Evolutionary conservation across 2,113 vertebrate genomes (phyloP), one percentile per base, ranked within the genome.

Genomic region (Perognathus longimembris): DNA sequence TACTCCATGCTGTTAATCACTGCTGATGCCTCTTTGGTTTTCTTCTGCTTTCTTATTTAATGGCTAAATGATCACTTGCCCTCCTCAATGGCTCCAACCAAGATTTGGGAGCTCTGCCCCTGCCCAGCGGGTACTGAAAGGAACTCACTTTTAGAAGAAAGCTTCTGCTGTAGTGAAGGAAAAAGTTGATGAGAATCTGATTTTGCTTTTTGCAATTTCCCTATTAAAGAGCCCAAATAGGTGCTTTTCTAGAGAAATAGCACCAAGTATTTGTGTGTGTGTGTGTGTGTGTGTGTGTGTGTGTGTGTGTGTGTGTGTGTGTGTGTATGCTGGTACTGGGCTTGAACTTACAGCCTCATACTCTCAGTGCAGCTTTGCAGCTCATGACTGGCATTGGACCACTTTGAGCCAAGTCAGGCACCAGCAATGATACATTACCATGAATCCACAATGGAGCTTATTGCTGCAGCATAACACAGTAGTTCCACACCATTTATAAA

Each of bases 1-100:
- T 81, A n/a, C 76, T 91, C 54, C n/a, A 36, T 84, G 54, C 42
- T 78, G 82, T 75, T 90, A 93, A 94, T 93, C 92, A 89, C 67
- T n/a, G 40, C 59, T 70, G 91, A 78, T 32, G 34, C 73, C 64
- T 91, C 73, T 91, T 89, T 94, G 26, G 45, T 88, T 84, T 88
- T 84, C 57, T 22, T 84, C 61, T 4, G 14, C 76, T 40, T 92
- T 77, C 81, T 59, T 83, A 30, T 86, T 66, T 17, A 54, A 54
- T 74, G 6, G 5, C 67, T 84, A 42, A 74, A 42, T 85, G n/a
- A 34, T 80, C 32, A 84, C 71, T 36, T 7, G 24, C 59, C 28
- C 42, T 76, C 67, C 34, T 80, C 84, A 88, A 30, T 21, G 38
- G 61, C 42, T 77, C 63, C 79, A 71, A 75, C 61, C 21, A 26